Percentiles rank a stretch among this genome's conserved stretches.
phyloP scores from a whole-genome alignment of 2,113 vertebrate species.

The Perca fluviatilis region DNA sequence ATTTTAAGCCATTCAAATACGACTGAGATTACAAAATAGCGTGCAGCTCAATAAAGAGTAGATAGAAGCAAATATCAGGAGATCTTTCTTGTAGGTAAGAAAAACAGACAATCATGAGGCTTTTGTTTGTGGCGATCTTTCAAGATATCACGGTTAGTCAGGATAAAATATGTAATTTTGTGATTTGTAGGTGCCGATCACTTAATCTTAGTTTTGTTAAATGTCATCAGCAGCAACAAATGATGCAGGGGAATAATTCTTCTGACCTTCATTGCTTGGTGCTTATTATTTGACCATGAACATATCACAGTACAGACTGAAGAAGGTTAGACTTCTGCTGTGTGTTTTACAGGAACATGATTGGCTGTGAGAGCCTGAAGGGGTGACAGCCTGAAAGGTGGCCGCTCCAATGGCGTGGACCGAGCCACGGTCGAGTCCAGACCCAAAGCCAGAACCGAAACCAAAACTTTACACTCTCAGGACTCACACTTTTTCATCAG shows the following conservation, averaged over 20 bases:
- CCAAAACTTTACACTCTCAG: constrained; percentile 7
- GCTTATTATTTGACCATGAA: background rate
- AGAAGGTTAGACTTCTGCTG: background rate
- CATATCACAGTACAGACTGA: background rate
- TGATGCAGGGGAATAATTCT: background rate
- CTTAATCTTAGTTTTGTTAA: background rate
- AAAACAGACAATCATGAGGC: background rate
- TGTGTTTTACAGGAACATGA: constrained; percentile 76
- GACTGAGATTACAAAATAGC: background rate
- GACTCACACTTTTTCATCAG: constrained; percentile 18
- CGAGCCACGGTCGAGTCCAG: constrained; percentile 42
- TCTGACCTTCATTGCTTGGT: background rate
- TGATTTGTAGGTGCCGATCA: background rate
- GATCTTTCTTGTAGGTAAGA: background rate
- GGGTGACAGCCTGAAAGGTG: constrained; percentile 53
- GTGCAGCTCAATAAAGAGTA: background rate
- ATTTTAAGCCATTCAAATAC: constrained; percentile 1
- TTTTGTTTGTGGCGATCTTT: background rate
- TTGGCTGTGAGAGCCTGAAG: constrained; percentile 58
- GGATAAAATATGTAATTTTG: background rate
- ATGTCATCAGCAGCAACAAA: background rate
- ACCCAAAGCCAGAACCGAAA: constrained; percentile 42
- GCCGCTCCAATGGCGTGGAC: constrained; percentile 76
- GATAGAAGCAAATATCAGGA: background rate
- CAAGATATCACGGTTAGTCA: background rate